Percentiles rank a stretch among this genome's conserved stretches.
These are phyloP conservation scores for Neodiprion fabricii DNA, from an alignment of 1,140 invertebrate species.

Conservation along the genomic window DNA sequence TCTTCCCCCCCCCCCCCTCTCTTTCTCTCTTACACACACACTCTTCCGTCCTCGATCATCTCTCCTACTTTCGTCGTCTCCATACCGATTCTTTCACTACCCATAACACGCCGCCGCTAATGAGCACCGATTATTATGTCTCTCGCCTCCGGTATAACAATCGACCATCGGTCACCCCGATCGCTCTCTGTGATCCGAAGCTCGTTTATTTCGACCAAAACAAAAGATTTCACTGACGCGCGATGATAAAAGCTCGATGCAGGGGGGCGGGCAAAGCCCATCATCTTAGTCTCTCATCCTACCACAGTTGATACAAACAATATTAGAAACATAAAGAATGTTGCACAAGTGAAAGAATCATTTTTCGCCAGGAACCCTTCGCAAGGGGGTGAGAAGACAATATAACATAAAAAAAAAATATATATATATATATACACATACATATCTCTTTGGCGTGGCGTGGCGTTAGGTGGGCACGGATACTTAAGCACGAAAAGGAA, in stretches of 20 bases:
- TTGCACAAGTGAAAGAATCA: no score
- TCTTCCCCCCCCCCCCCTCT: slow-evolving; percentile 24
- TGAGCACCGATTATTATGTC: slow-evolving; percentile 46
- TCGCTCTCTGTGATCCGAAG: slow-evolving; percentile 39
- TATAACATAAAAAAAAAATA: no score
- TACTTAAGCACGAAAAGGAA: neutral
- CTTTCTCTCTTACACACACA: neutral
- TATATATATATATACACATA: no score
- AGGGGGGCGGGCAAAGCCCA: no score
- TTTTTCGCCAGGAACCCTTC: no score
- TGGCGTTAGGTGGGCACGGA: no score
- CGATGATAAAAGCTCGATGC: no score
- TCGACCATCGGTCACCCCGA: slow-evolving; percentile 34
- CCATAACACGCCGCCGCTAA: slow-evolving; percentile 44
- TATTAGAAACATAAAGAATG: no score
- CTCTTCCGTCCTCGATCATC: neutral
- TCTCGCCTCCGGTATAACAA: slow-evolving; percentile 37
- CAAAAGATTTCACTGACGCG: slow-evolving; percentile 25
- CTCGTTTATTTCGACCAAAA: slow-evolving; percentile 39
- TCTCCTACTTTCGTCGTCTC: neutral
- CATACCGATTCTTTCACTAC: slow-evolving; percentile 30
- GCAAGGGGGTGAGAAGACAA: no score
- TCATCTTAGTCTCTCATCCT: neutral
- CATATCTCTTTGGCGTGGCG: no score
- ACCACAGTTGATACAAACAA: neutral